phyloP scores from a whole-genome alignment of 2,797 vertebrate species.

The Gallinago solitaria region DNA sequence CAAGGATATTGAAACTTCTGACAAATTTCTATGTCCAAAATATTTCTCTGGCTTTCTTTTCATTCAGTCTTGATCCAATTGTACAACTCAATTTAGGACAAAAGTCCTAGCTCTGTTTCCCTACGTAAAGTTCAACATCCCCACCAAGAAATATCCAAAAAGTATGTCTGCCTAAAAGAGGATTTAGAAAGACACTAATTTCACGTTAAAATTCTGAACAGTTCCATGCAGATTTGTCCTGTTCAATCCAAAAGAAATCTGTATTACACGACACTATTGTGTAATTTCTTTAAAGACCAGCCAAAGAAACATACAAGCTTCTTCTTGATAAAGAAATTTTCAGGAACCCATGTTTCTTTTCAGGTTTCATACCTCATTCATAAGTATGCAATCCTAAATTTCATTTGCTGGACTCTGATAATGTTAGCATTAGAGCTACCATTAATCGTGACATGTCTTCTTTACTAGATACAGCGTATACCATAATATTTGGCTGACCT shows the following conservation, averaged over 20 bases:
- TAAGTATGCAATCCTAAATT: not conserved
- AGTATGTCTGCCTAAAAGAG: not conserved
- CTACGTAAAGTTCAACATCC: not conserved
- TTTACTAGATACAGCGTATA: not conserved
- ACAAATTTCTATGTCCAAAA: not conserved
- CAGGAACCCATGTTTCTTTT: not conserved
- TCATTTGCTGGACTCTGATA: not conserved
- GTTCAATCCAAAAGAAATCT: not conserved
- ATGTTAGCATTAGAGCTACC: not conserved
- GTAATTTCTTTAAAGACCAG: not conserved
- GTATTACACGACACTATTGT: not conserved
- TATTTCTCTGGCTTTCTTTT: not conserved
- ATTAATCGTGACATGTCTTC: not conserved
- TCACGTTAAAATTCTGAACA: not conserved
- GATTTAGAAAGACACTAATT: not conserved
- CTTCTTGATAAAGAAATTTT: not conserved
- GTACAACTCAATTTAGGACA: not conserved
- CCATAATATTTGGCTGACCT: not conserved
- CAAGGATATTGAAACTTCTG: not conserved
- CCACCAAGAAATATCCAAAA: not conserved
- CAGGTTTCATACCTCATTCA: not conserved
- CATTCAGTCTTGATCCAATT: not conserved
- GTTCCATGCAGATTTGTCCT: not conserved
- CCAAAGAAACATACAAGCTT: not conserved
- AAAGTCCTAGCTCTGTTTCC: not conserved